A percentile compares a stretch with the other conserved stretches of the same genome.
Conservation (phyloP, 2,888 invertebrate species). For the Noctua pronuba region DNA sequence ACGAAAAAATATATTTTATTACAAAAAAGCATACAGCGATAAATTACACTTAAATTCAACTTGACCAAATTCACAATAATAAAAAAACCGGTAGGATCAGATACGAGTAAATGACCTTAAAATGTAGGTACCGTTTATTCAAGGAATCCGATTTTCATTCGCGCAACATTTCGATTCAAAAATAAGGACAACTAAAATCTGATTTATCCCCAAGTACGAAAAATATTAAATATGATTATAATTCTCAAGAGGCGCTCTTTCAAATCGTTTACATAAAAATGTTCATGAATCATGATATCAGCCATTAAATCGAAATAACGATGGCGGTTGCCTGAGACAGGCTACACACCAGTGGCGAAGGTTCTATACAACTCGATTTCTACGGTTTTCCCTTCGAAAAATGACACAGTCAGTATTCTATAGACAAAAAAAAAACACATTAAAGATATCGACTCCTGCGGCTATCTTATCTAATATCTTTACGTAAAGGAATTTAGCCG, state of each 20-base stretch:
- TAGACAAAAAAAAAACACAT: too few species aligned
- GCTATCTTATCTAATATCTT: too few species aligned
- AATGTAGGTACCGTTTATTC: conserved; percentile 55
- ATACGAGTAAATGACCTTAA: conserved; percentile 60
- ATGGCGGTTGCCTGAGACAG: conserved; percentile 34
- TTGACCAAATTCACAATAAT: conserved; percentile 10
- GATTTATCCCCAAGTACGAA: conserved; percentile 20
- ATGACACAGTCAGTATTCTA: too few species aligned
- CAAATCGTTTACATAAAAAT: conserved; percentile 44
- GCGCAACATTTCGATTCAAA: conserved; percentile 28
- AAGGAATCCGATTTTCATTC: conserved; percentile 46
- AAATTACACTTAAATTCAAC: conserved; percentile 21
- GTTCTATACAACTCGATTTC: too few species aligned
- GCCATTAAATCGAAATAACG: conserved; percentile 42
- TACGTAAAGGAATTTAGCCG: too few species aligned
- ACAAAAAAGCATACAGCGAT: conserved; percentile 16
- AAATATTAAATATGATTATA: conserved; percentile 65
- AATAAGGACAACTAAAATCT: conserved; percentile 23
- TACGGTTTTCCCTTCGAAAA: too few species aligned
- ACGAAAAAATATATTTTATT: neutral
- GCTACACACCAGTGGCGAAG: too few species aligned
- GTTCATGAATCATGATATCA: conserved; percentile 46
- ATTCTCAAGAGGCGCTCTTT: conserved; percentile 33
- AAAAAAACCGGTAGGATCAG: conserved; percentile 56
- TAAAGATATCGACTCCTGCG: too few species aligned